Base-by-base conservation (phyloP, 2,113 vertebrate species). In the Pachypanchax playfairii region DNA sequence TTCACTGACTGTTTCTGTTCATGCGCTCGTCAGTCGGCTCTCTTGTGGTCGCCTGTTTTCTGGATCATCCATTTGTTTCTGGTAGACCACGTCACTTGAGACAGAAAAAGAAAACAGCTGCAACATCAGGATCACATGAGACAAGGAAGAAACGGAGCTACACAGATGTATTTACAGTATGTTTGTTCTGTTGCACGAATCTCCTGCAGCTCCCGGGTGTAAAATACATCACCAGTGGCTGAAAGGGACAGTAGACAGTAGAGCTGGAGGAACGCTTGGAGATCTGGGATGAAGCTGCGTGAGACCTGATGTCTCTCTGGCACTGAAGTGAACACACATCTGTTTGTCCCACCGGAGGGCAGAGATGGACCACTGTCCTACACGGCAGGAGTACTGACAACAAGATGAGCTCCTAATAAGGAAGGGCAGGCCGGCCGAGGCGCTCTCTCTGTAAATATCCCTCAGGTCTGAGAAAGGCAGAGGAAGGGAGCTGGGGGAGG, bases 381-480 rank as follows among this genome's bases (percentile, higher is more conserved):
- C 68, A 73, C 84, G 82, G 79, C 73, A 77, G 71, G 77, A 77
- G 77, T 49, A 56, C 85, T 84, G 90, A 90, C 89, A 88, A 85
- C 83, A 86, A 80, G 86, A 77, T 56, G 77, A 87, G 82, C 85
- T 91, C 92, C 92, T 92, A 92, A 92, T 92, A 93, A 92, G 92
- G 92, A 85, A 88, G 85, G 83, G 76, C 69, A 47, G 73, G 83
- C 82, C 73, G 85, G 85, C 81, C 63, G 51, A 83, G 81, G 73
- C 73, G 1, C 80, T 64, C 77, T 82, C 89, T 91, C 88, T 92
- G 89, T 90, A 93, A 92, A 93, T 92, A 92, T 90, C 88, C 82
- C 83, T 75, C 76, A 73, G 85, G 87, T 87, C 88, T 90, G 90
- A 91, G 90, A 89, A 89, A 87, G 87, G 83, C 66, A 66, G 65